Conservation (phyloP, 2,113 vertebrate species). For the Solenodon paradoxus region DNA sequence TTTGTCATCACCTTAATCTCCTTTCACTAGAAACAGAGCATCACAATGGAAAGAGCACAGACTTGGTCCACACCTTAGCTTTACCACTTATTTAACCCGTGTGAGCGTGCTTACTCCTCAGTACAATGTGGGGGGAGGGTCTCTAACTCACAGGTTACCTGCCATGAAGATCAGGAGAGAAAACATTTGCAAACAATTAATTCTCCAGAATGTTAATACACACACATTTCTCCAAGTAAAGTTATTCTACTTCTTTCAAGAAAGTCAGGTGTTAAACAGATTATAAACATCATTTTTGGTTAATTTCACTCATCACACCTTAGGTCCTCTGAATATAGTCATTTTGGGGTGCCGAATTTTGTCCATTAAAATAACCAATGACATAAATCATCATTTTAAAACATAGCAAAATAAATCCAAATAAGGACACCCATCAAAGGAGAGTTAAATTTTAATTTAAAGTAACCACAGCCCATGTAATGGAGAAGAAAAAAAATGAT, state of each 20-base stretch:
- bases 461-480: background rate
- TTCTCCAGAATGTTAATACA: background rate
- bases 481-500: background rate
- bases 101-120: background rate
- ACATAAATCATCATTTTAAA: constrained; percentile 32
- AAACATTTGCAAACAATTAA: background rate
- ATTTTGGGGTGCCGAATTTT: too few species aligned
- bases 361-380: background rate
- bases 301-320: background rate
- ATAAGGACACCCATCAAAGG: background rate
- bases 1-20: background rate
- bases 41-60: background rate
- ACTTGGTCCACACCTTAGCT: background rate
- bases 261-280: background rate
- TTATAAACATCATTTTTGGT: background rate
- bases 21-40: background rate
- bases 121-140: background rate
- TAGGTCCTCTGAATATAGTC: background rate
- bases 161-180: background rate
- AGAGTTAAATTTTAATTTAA: background rate
- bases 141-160: background rate
- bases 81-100: background rate
- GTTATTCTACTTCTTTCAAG: background rate
- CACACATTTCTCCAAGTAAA: background rate
- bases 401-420: background rate